Conservation (phyloP, 1,140 invertebrate genomes). For the Dinoponera quadriceps region DNA sequence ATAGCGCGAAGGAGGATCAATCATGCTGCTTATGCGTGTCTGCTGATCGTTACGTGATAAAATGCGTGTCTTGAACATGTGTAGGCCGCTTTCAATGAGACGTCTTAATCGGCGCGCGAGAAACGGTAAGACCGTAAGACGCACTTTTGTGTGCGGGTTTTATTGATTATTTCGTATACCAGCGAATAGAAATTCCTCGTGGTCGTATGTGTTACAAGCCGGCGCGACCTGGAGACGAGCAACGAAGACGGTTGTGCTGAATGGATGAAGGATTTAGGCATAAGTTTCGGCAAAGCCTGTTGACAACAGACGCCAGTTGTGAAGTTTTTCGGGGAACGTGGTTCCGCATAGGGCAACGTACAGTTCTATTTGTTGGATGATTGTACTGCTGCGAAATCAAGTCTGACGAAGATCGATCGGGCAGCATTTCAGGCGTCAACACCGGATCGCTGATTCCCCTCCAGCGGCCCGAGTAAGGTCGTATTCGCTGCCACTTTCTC, state of each 20-base stretch:
- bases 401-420: conserved; percentile 86
- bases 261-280: conserved; percentile 62
- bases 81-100: conserved; percentile 45
- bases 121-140: conserved; percentile 20
- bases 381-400: conserved; percentile 85
- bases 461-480: conserved; percentile 68
- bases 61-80: conserved; percentile 48
- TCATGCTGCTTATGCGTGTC: conserved; percentile 77
- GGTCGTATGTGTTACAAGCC: conserved; percentile 8
- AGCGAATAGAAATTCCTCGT: conserved; percentile 38
- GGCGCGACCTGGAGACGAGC: conserved; percentile 21
- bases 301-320: conserved; percentile 84
- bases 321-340: conserved; percentile 78
- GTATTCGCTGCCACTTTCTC: conserved; percentile 67
- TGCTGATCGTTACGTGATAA: conserved; percentile 72
- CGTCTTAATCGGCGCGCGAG: conserved; percentile 28
- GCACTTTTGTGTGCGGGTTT: conserved; percentile 29
- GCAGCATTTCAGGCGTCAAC: conserved; percentile 84
- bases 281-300: conserved; percentile 73
- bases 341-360: conserved; percentile 77
- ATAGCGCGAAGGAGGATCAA: conserved; percentile 79
- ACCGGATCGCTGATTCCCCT: conserved; percentile 77
- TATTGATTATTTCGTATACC: background rate
- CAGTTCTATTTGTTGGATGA: conserved; percentile 86
- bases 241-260: conserved; percentile 3